Evolutionary conservation across 2,888 invertebrate species (phyloP).

Genomic region (Lapara coniferarum): DNA sequence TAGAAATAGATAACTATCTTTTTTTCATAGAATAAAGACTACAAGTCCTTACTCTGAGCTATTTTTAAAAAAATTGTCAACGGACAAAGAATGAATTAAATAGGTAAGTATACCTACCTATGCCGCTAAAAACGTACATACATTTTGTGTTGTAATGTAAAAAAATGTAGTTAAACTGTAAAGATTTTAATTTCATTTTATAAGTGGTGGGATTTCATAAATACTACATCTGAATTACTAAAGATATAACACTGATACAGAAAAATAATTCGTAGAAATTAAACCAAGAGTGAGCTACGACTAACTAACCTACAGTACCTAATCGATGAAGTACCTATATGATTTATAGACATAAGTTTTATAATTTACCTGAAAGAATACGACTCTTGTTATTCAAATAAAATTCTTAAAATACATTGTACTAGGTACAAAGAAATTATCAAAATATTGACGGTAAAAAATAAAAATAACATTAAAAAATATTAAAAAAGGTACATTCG

Average conservation of each 20-base stretch:
- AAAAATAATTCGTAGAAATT: conserved; percentile 18
- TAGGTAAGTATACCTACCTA: too few species aligned
- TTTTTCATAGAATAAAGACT: too few species aligned
- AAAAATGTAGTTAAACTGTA: neutral
- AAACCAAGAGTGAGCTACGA: neutral
- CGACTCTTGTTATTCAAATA: neutral
- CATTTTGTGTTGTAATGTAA: conserved; percentile 1
- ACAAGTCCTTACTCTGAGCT: too few species aligned
- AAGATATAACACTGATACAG: neutral
- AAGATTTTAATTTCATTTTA: neutral
- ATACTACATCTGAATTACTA: neutral
- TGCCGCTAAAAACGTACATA: too few species aligned
- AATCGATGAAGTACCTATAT: neutral
- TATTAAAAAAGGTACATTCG: neutral
- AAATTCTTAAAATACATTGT: neutral
- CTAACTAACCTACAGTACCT: too few species aligned
- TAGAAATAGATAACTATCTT: too few species aligned
- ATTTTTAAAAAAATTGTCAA: too few species aligned
- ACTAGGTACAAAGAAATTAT: neutral
- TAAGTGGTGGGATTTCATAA: conserved; percentile 9
- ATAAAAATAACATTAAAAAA: neutral
- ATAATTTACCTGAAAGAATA: neutral
- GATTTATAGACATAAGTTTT: neutral
- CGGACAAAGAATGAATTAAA: too few species aligned
- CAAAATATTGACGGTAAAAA: neutral